phyloP scores from a whole-genome alignment of 2,113 vertebrate species.

The Atrichornis clamosus region DNA sequence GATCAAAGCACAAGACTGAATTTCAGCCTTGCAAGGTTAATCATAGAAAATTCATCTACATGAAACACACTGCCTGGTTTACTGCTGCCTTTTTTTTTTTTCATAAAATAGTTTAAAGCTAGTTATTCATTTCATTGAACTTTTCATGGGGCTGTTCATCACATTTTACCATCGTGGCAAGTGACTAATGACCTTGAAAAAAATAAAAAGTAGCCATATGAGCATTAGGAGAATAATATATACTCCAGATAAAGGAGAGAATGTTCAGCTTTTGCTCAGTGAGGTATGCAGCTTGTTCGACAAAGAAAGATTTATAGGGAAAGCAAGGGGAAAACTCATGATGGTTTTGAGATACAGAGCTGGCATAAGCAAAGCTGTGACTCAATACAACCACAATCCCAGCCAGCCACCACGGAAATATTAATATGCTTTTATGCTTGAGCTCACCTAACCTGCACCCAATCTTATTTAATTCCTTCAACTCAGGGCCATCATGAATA shows the following conservation, averaged over 20 bases:
- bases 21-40: background rate
- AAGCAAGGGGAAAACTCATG: constrained; percentile 20
- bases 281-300: constrained; percentile 13
- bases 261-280: constrained; percentile 13
- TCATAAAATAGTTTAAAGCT: constrained; percentile 33
- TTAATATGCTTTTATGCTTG: background rate
- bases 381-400: background rate
- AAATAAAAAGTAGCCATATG: constrained; percentile 12
- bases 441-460: background rate
- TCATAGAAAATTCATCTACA: background rate
- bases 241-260: constrained; percentile 40
- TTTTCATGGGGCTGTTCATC: constrained; percentile 43
- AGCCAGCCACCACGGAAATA: background rate
- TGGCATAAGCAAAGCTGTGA: background rate
- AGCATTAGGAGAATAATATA: constrained; percentile 42
- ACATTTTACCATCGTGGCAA: constrained; percentile 35
- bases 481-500: background rate
- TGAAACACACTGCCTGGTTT: background rate
- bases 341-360: background rate
- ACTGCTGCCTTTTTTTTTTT: background rate
- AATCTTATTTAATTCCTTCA: background rate
- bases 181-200: constrained; percentile 47
- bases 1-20: background rate
- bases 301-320: constrained; percentile 29
- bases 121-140: constrained; percentile 55